A percentile compares a stretch with the other conserved stretches of the same genome.
Evolutionary conservation across 2,888 invertebrate genomes (phyloP).

Genomic region (Polylopha cassiicola): DNA sequence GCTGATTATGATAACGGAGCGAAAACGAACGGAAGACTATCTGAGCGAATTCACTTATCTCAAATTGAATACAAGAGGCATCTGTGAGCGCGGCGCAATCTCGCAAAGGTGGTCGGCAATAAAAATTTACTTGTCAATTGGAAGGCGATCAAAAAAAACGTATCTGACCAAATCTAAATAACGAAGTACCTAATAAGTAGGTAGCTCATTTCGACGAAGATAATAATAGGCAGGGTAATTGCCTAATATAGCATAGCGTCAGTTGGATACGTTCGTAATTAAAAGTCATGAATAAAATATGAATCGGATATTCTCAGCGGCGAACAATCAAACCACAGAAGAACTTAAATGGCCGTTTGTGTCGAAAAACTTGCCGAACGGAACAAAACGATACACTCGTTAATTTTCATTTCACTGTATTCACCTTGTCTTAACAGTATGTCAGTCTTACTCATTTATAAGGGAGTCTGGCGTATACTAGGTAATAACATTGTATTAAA

Average conservation of each 20-base stretch:
- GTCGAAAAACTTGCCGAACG: constrained; percentile 41
- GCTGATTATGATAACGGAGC: constrained; percentile 20
- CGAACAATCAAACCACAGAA: constrained; percentile 50
- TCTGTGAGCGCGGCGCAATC: constrained; percentile 17
- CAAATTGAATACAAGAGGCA: constrained; percentile 20
- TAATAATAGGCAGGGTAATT: constrained; percentile 57
- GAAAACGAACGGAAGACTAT: constrained; percentile 15
- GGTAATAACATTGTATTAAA: constrained; percentile 71
- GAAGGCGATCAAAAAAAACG: constrained; percentile 44
- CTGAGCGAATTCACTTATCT: constrained; percentile 17
- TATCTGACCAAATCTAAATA: constrained; percentile 44
- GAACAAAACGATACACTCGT: constrained; percentile 49
- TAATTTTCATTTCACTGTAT: constrained; percentile 49
- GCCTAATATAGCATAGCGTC: constrained; percentile 36
- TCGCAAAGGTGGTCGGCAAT: constrained; percentile 18
- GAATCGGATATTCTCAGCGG: constrained; percentile 43
- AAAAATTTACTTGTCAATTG: constrained; percentile 21
- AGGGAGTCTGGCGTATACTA: constrained; percentile 50
- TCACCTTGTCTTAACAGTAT: constrained; percentile 51
- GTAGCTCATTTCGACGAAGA: constrained; percentile 36
- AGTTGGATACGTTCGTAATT: constrained; percentile 50
- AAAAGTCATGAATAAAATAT: constrained; percentile 55
- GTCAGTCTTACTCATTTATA: constrained; percentile 49
- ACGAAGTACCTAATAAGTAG: constrained; percentile 47
- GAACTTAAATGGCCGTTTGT: constrained; percentile 47